Conservation (phyloP, 2,888 invertebrate species). For the Polydrusus tereticollis region DNA sequence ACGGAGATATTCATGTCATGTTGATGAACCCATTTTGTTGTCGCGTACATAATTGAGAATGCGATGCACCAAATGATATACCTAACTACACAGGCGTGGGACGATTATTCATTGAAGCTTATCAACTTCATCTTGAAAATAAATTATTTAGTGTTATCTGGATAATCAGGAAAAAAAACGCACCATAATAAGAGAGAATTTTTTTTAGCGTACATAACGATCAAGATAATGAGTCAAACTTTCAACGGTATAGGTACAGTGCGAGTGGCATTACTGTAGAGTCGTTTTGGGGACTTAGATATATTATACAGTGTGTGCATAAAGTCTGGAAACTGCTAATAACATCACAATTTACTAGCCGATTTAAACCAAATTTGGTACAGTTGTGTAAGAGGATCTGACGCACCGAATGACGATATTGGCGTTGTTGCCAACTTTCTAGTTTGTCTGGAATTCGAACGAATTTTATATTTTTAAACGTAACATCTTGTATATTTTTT, state of each 20-base stretch:
- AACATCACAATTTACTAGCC: too few species aligned
- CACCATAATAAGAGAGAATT: neutral
- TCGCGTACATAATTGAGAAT: neutral
- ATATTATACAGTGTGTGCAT: too few species aligned
- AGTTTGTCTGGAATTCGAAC: too few species aligned
- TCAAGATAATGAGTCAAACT: neutral
- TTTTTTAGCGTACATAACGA: neutral
- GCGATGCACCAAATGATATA: conserved; percentile 21
- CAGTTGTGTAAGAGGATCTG: too few species aligned
- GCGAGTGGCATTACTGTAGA: too few species aligned
- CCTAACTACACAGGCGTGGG: neutral
- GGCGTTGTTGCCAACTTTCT: too few species aligned
- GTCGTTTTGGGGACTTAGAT: too few species aligned
- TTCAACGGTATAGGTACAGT: neutral
- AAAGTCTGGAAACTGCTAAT: too few species aligned
- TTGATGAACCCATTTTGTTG: conserved; percentile 23
- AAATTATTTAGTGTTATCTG: conserved; percentile 4
- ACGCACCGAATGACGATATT: too few species aligned
- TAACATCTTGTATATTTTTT: too few species aligned
- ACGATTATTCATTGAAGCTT: neutral
- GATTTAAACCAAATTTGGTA: too few species aligned
- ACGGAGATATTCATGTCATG: conserved; percentile 13
- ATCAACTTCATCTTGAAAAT: neutral
- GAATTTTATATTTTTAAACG: too few species aligned
- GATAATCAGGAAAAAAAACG: conserved; percentile 26